These are phyloP conservation scores for Mustelus asterias DNA, from an alignment of 2,113 vertebrate species.

Conservation along the genomic window DNA sequence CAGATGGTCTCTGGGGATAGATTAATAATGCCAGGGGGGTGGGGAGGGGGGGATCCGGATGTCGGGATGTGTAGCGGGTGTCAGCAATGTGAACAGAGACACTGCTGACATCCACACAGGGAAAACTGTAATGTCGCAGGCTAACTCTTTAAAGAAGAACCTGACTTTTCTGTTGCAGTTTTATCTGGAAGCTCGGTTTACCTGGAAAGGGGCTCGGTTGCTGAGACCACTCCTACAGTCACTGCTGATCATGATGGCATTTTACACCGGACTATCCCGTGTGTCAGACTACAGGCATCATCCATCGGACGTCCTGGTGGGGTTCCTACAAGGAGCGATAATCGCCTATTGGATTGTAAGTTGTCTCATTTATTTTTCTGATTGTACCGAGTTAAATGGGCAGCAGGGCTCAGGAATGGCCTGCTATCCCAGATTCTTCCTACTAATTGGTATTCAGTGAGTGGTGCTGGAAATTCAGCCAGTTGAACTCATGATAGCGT, in stretches of 20 bases:
- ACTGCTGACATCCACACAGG: too few relatives aligned
- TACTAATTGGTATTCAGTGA: not conserved
- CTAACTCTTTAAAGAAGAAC: not conserved
- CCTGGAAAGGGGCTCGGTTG: constrained; percentile 62
- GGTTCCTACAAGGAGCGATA: constrained; percentile 67
- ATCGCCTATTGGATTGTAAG: constrained; percentile 73
- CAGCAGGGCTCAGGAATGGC: not conserved
- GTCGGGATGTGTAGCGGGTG: not conserved
- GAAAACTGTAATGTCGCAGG: not conserved
- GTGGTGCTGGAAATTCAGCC: not conserved
- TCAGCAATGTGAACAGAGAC: not conserved
- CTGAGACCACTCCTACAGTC: constrained; percentile 63
- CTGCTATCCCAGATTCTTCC: not conserved
- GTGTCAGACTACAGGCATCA: constrained; percentile 70
- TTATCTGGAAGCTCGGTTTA: constrained; percentile 64
- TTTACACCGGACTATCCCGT: constrained; percentile 63
- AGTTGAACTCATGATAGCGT: not conserved
- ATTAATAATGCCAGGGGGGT: not conserved
- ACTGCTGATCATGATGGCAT: constrained; percentile 62
- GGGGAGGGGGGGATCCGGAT: too few relatives aligned
- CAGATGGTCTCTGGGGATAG: not conserved
- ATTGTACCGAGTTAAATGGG: not conserved
- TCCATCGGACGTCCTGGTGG: constrained; percentile 57
- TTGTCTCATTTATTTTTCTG: not conserved
- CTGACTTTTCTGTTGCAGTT: constrained; percentile 51